These are phyloP conservation scores for Mus spretus DNA, from an alignment of 2,797 vertebrate species.

Conservation along the genomic window DNA sequence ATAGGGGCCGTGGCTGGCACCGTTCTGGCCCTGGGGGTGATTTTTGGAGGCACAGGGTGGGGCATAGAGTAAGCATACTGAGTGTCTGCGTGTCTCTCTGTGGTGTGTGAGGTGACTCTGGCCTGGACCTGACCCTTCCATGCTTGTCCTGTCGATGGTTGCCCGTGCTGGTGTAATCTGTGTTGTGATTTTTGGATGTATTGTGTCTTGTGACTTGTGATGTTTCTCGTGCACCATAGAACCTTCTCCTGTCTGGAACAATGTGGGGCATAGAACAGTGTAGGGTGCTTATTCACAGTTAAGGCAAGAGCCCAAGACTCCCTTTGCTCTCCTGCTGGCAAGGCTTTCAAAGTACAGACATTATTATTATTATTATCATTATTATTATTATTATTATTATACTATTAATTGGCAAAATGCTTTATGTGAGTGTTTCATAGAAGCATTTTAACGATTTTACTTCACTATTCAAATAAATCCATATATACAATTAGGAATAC, in stretches of 20 bases:
- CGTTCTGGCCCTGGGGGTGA: slow-evolving; percentile 99
- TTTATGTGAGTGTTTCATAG: slow-evolving; percentile 26
- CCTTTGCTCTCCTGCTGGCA: slow-evolving; percentile 80
- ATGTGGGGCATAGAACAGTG: slow-evolving; percentile 94
- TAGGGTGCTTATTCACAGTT: slow-evolving; percentile 78
- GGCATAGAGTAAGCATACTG: slow-evolving; percentile 99
- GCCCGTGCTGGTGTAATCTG: slow-evolving; percentile 93
- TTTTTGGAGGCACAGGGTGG: slow-evolving; percentile 99
- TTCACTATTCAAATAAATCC: not conserved
- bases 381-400: not conserved
- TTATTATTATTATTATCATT: not conserved
- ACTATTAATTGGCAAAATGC: slow-evolving; percentile 32
- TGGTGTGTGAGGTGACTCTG: slow-evolving; percentile 93
- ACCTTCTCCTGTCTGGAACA: slow-evolving; percentile 98
- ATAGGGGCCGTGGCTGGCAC: slow-evolving; percentile 99
- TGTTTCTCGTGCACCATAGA: slow-evolving; percentile 94
- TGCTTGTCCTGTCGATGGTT: slow-evolving; percentile 93
- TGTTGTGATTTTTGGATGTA: slow-evolving; percentile 93
- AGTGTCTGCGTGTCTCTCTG: slow-evolving; percentile 90
- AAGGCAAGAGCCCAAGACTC: slow-evolving; percentile 81
- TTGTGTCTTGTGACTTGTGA: slow-evolving; percentile 92
- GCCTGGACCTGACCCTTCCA: slow-evolving; percentile 91
- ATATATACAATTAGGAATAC: not conserved
- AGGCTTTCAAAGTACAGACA: slow-evolving; percentile 44
- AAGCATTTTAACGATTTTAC: slow-evolving; percentile 56